Percentiles rank a stretch among this genome's conserved stretches.
Evolutionary conservation across 2,888 invertebrate species (phyloP).

Genomic region (Pachycephus smyrnensis): DNA sequence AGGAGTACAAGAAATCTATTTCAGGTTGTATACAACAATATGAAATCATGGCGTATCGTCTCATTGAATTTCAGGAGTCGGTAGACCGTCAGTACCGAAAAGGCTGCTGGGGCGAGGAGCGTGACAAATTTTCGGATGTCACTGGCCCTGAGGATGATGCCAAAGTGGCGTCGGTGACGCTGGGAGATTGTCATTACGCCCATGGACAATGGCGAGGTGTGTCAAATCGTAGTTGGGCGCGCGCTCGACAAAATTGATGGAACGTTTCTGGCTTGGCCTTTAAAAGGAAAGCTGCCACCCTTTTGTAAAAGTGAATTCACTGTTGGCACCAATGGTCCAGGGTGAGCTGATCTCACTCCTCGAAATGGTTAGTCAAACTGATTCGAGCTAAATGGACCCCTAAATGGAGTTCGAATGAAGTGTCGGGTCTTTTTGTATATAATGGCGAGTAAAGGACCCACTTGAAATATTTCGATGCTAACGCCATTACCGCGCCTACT

Average conservation of each 20-base stretch:
- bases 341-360: slow-evolving; percentile 7
- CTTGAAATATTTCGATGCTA: background rate
- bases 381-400: slow-evolving; percentile 56
- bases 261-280: slow-evolving; percentile 10
- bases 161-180: background rate
- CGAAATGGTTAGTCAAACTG: slow-evolving; percentile 38
- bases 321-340: slow-evolving; percentile 4
- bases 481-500: background rate
- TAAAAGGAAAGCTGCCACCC: slow-evolving; percentile 4
- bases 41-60: slow-evolving; percentile 21
- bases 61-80: background rate
- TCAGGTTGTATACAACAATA: slow-evolving; percentile 14
- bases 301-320: slow-evolving; percentile 11
- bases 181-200: slow-evolving; percentile 18
- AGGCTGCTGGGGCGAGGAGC: background rate
- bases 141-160: slow-evolving; percentile 2
- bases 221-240: slow-evolving; percentile 33
- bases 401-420: slow-evolving; percentile 57
- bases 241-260: slow-evolving; percentile 35
- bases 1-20: background rate
- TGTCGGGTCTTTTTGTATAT: slow-evolving; percentile 22
- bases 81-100: background rate
- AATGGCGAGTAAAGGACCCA: background rate
- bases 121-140: slow-evolving; percentile 7
- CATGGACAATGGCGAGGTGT: slow-evolving; percentile 23